Evolutionary conservation across 2,113 vertebrate genomes (phyloP).

Genomic region (Emberiza fucata): DNA sequence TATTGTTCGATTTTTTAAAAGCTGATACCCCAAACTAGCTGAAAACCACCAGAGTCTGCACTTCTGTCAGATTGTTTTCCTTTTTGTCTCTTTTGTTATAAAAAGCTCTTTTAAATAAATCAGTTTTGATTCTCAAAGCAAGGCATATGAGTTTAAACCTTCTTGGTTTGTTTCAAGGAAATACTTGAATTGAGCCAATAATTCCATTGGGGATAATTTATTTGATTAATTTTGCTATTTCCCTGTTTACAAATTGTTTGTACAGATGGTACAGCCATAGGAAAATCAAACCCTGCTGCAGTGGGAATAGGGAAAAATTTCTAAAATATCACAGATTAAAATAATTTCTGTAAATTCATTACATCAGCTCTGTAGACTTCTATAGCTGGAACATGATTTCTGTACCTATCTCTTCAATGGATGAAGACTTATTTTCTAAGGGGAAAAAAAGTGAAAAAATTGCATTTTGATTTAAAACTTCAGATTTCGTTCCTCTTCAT

Average conservation of each 20-base stretch:
- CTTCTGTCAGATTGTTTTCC: not conserved
- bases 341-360: not conserved
- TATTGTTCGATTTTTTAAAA: not conserved
- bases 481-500: not conserved
- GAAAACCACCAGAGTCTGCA: not conserved
- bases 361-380: not conserved
- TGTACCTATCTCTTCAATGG: not conserved
- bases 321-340: not conserved
- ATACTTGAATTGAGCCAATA: not conserved
- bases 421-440: not conserved
- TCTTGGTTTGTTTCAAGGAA: conserved; percentile 9
- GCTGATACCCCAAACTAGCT: not conserved
- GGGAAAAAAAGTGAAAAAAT: not conserved
- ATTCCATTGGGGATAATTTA: conserved; percentile 45
- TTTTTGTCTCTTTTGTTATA: not conserved
- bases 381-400: not conserved
- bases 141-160: not conserved
- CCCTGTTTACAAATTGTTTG: conserved; percentile 1
- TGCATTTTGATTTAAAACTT: not conserved
- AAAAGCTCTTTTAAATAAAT: not conserved
- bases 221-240: conserved; percentile 28
- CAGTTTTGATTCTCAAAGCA: not conserved
- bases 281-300: not conserved
- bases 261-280: not conserved
- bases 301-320: not conserved